These are phyloP conservation scores for Cairina moschata DNA, from an alignment of 2,113 vertebrate genomes.

Conservation along the genomic window DNA sequence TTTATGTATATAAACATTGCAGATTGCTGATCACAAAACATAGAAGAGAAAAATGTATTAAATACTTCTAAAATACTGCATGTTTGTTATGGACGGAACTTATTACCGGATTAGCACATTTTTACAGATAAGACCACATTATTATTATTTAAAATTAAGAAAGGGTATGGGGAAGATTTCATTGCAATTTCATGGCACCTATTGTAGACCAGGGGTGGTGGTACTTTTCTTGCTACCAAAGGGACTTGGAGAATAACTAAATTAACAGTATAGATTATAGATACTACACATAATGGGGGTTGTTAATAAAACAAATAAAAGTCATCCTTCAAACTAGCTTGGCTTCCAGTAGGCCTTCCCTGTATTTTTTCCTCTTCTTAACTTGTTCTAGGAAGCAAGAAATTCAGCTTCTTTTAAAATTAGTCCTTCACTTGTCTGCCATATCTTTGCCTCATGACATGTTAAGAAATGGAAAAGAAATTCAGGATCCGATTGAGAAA, in stretches of 20 bases:
- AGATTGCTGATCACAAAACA: not conserved
- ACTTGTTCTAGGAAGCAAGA: not conserved
- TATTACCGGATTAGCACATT: not conserved
- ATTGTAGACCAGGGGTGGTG: not conserved
- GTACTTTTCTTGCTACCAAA: not conserved
- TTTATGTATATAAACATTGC: not conserved
- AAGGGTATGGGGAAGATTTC: not conserved
- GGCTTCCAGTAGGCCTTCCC: not conserved
- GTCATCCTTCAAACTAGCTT: not conserved
- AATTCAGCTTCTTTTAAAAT: not conserved
- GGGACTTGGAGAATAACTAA: not conserved
- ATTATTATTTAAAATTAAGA: not conserved
- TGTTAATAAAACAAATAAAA: not conserved
- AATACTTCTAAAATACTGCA: not conserved
- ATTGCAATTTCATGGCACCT: not conserved
- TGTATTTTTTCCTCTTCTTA: not conserved
- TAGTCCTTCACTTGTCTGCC: not conserved
- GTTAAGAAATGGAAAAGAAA: not conserved
- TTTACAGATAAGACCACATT: not conserved
- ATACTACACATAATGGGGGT: not conserved
- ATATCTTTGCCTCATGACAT: fast-evolving
- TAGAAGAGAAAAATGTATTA: not conserved
- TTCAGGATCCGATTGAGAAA: not conserved
- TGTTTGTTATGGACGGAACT: not conserved
- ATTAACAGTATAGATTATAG: not conserved